Conservation (phyloP, 2,888 invertebrate species). For the Parnassius glacialis region DNA sequence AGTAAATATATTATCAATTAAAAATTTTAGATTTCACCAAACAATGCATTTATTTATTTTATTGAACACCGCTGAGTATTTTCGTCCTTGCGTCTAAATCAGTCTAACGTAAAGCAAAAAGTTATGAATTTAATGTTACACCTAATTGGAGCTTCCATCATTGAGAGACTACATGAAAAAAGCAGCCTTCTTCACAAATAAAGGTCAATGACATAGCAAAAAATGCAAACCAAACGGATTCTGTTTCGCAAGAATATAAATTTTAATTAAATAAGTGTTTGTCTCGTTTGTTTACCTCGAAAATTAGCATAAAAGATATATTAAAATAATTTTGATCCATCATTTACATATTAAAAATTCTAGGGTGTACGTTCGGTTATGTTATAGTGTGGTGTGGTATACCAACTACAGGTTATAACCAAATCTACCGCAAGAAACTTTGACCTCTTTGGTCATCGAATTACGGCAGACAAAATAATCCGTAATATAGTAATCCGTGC, state of each 20-base stretch:
- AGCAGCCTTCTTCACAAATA: slow-evolving; percentile 5
- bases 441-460: slow-evolving; percentile 1
- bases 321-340: slow-evolving; percentile 1
- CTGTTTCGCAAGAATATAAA: slow-evolving; percentile 6
- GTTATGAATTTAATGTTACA: slow-evolving; percentile 13
- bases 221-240: slow-evolving; percentile 2
- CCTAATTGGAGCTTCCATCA: slow-evolving; percentile 23
- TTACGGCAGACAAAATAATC: not conserved
- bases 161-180: slow-evolving; percentile 5
- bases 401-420: not conserved
- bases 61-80: not conserved
- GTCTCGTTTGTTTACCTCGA: slow-evolving; percentile 27
- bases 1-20: too few species aligned
- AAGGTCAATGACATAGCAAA: slow-evolving; percentile 27
- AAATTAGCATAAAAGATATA: slow-evolving; percentile 12
- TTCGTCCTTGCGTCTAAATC: slow-evolving; percentile 1
- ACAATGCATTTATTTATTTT: too few species aligned
- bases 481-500: too few species aligned
- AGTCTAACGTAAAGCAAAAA: slow-evolving; percentile 3
- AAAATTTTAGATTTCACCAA: too few species aligned
- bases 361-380: not conserved
- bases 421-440: not conserved
- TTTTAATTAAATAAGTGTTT: slow-evolving; percentile 12
- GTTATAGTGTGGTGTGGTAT: not conserved
- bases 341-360: not conserved